Conservation (phyloP, 2,888 invertebrate genomes). For the Epinotia nisella region DNA sequence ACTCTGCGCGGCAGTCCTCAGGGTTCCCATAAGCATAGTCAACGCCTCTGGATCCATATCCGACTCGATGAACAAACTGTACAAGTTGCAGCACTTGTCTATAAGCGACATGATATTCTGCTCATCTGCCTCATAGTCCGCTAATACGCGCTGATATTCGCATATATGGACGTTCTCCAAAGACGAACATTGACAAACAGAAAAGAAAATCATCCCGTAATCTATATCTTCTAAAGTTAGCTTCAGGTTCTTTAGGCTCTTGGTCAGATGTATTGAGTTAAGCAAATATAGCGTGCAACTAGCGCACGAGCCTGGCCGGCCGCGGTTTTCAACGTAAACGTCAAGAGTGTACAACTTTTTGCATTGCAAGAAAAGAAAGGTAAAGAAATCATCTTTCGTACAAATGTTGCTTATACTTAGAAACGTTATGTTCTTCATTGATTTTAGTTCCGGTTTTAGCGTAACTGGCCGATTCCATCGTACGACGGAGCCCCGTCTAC, state of each 20-base stretch:
- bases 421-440: slow-evolving; percentile 54
- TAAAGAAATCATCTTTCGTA: slow-evolving; percentile 54
- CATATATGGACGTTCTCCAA: slow-evolving; percentile 61
- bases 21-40: slow-evolving; percentile 53
- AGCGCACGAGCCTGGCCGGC: slow-evolving; percentile 47
- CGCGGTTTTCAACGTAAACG: slow-evolving; percentile 54
- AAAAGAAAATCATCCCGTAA: slow-evolving; percentile 55
- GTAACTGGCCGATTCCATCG: slow-evolving; percentile 51
- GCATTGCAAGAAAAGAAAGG: slow-evolving; percentile 54
- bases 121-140: slow-evolving; percentile 44
- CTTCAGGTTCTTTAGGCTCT: slow-evolving; percentile 55
- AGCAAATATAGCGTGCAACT: slow-evolving; percentile 51
- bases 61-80: slow-evolving; percentile 61
- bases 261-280: slow-evolving; percentile 52
- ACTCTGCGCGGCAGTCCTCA: slow-evolving; percentile 52
- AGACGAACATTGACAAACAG: slow-evolving; percentile 52
- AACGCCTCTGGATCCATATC: slow-evolving; percentile 55
- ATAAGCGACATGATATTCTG: slow-evolving; percentile 50
- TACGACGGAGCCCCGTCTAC: slow-evolving; percentile 53
- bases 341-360: slow-evolving; percentile 55
- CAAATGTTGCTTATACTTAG: slow-evolving; percentile 57
- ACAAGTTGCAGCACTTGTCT: slow-evolving; percentile 54
- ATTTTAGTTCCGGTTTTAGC: slow-evolving; percentile 49
- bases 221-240: slow-evolving; percentile 58
- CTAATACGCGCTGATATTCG: slow-evolving; percentile 54